Percentiles rank a stretch among this genome's conserved stretches.
Evolutionary conservation across 2,888 invertebrate species (phyloP).

Genomic region (Leptinotarsa rubiginosa): DNA sequence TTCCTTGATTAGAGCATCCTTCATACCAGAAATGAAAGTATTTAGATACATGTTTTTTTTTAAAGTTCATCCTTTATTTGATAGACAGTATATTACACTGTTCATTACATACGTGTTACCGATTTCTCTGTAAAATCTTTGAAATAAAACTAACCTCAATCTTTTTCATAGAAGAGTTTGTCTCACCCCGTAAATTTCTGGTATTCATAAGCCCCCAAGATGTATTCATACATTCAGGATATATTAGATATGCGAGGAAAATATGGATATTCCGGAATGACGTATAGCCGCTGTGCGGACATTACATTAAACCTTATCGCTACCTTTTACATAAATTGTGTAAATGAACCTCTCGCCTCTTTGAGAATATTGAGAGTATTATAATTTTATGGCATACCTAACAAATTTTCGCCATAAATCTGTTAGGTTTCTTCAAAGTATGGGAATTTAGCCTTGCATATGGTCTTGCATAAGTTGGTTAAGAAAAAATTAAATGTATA

Average conservation of each 20-base stretch:
- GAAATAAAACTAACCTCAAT: neutral
- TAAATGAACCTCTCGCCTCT: neutral
- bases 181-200: neutral
- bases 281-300: constrained; percentile 38
- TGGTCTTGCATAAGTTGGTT: too few relatives aligned
- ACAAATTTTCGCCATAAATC: neutral
- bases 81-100: too few relatives aligned
- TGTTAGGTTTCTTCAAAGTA: neutral
- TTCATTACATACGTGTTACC: too few relatives aligned
- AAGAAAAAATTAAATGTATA: too few relatives aligned
- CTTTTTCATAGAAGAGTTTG: neutral
- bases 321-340: constrained; percentile 26
- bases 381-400: constrained; percentile 5
- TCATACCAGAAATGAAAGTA: too few relatives aligned
- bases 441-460: neutral
- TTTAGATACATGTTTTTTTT: too few relatives aligned
- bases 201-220: constrained; percentile 35
- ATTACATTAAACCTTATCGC: constrained; percentile 31
- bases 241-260: constrained; percentile 38
- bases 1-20: too few relatives aligned
- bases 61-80: too few relatives aligned
- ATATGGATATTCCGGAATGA: constrained; percentile 44
- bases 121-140: too few relatives aligned
- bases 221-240: constrained; percentile 48
- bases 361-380: constrained; percentile 3